Evolutionary conservation across 2,797 vertebrate genomes (phyloP).

Genomic region (Oreonectes daqikongensis): DNA sequence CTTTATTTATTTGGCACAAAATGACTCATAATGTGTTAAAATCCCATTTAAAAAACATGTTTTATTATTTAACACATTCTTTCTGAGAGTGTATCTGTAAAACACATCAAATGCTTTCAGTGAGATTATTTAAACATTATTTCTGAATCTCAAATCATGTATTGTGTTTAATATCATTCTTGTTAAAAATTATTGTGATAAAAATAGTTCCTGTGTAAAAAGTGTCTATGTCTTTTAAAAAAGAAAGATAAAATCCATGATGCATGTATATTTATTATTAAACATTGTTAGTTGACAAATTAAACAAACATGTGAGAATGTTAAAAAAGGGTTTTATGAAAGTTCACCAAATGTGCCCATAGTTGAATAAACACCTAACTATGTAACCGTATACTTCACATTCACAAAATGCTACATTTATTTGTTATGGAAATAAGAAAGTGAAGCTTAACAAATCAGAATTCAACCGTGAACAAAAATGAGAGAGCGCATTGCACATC

Average conservation of each 20-base stretch:
- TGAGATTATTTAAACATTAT: too few species aligned
- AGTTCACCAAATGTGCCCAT: not conserved
- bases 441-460: slow-evolving; percentile 20
- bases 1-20: too few species aligned
- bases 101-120: too few species aligned
- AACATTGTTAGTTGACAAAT: not conserved
- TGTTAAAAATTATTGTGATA: not conserved
- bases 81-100: too few species aligned
- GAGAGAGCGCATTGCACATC: not conserved
- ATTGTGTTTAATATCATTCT: too few species aligned
- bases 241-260: not conserved
- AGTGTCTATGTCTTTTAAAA: not conserved
- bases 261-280: not conserved
- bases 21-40: too few species aligned
- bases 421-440: slow-evolving; percentile 15
- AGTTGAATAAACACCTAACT: not conserved
- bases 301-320: not conserved
- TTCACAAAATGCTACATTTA: not conserved
- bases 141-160: not conserved
- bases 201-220: not conserved
- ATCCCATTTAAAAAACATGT: too few species aligned
- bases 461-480: not conserved
- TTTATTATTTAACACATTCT: too few species aligned
- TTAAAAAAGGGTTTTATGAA: not conserved
- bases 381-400: not conserved